Conservation (phyloP, 2,113 vertebrate species). For the Artemisiospiza belli region DNA sequence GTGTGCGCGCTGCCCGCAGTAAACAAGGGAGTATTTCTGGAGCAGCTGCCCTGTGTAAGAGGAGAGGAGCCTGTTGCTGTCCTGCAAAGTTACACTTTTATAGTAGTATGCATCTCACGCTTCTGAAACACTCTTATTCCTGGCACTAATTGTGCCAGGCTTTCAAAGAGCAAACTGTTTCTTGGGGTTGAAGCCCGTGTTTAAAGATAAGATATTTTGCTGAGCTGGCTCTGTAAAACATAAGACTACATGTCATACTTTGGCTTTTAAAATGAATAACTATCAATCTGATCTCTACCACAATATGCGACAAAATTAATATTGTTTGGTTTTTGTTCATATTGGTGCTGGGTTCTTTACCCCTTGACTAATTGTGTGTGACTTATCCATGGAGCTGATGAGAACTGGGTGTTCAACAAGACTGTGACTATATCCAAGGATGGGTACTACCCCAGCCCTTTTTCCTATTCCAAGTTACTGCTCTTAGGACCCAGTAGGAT, state of each 20-base stretch:
- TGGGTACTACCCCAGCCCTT: background rate
- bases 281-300: background rate
- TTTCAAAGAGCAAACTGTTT: background rate
- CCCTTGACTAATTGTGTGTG: background rate
- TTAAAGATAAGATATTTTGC: background rate
- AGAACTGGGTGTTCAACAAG: background rate
- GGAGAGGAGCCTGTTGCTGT: slow-evolving; percentile 19
- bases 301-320: background rate
- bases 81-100: background rate
- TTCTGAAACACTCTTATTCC: background rate
- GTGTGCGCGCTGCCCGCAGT: background rate
- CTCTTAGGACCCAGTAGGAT: background rate
- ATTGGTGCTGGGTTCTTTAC: background rate
- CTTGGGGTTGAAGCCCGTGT: accelerated
- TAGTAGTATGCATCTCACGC: accelerated
- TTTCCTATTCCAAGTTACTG: background rate
- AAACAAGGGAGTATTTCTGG: slow-evolving; percentile 45
- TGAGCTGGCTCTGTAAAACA: background rate
- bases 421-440: background rate
- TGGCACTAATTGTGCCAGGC: background rate
- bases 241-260: background rate
- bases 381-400: background rate
- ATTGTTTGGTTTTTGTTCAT: background rate
- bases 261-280: background rate
- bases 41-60: slow-evolving; percentile 36